These are phyloP conservation scores for Lasioglossum lativentre DNA, from an alignment of 2,888 invertebrate species.

Conservation along the genomic window DNA sequence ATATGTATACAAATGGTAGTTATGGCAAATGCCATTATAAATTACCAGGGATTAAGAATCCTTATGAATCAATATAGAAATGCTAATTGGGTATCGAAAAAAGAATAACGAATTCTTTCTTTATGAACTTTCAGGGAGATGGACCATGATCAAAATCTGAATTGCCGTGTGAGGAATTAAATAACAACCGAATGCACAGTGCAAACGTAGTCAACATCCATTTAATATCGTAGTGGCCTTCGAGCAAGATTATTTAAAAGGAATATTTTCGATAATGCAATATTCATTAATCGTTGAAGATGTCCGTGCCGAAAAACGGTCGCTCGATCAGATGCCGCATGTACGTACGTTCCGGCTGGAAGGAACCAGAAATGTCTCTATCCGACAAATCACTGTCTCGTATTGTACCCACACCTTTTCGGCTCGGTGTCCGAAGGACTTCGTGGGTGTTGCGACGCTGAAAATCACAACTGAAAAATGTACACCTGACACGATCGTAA, in stretches of 20 bases:
- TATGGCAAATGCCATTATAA: no score
- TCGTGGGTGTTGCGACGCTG: conserved; percentile 4
- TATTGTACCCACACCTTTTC: neutral
- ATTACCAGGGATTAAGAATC: no score
- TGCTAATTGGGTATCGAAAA: neutral
- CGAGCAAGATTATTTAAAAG: neutral
- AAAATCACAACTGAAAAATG: conserved; percentile 14
- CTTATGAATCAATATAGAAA: no score
- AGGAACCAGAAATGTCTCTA: neutral
- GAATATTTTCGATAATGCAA: neutral
- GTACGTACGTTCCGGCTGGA: neutral
- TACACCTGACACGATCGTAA: conserved; percentile 7
- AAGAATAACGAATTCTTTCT: neutral
- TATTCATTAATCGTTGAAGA: neutral
- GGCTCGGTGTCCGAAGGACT: neutral
- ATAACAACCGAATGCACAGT: neutral
- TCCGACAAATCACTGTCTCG: neutral
- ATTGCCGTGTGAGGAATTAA: neutral
- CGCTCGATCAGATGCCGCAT: neutral
- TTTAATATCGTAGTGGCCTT: neutral
- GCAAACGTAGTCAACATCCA: neutral
- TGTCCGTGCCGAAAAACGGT: neutral
- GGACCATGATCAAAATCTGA: neutral
- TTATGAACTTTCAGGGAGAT: neutral
- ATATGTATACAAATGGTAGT: no score